Evolutionary conservation across 1,140 invertebrate genomes (phyloP), one percentile per base, ranked within the genome.

Genomic region (Zeugodacus cucurbitae): DNA sequence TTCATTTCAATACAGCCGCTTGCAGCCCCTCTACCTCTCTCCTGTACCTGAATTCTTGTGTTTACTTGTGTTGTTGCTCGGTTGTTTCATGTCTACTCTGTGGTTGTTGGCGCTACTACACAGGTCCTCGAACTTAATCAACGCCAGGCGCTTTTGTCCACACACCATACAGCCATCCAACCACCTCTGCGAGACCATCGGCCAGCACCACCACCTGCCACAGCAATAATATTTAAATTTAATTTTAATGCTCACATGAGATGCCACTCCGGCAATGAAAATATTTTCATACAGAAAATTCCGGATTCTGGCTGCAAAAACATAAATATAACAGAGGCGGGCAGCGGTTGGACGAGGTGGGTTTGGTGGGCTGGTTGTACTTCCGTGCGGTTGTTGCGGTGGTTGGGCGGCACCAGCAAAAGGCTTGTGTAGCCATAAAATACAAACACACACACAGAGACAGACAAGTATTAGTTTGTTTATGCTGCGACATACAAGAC

Each of bases 231-330:
- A 92, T 92, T 92, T 92, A 92, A 92, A 92, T 92, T 92, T 92
- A 92, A 92, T 92, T 92, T 92, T 91, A 92, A 92, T 92, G 90
- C 91, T 89, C 91, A 92, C 91, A 92, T 92, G 91, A 91, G 91
- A 90, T 89, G 89, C 74, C 74, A 82, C 89, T 90, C 90, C 90
- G 89, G 74, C 70, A 89, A 26, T 44, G 86, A 64, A 87, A 87
- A 58, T 59, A 87, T 87, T 87, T 87, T 64, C 86, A n/a, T 82
- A 82, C 41, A 26, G 74, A 82, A 82, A 82, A 48, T 82, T 82
- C 74, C 37, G 41, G 44, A 82, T 82, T 82, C 74, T 26, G 41
- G 8, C 41, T 41, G 74, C 26, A 26, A 48, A 48, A 82, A 44
- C 20, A 74, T 74, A 74, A 74, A 74, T 74, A 74, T 41, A 62